Conservation (phyloP, 92 coral and sea anemone genomes). For the Pocillopora meandrina region DNA sequence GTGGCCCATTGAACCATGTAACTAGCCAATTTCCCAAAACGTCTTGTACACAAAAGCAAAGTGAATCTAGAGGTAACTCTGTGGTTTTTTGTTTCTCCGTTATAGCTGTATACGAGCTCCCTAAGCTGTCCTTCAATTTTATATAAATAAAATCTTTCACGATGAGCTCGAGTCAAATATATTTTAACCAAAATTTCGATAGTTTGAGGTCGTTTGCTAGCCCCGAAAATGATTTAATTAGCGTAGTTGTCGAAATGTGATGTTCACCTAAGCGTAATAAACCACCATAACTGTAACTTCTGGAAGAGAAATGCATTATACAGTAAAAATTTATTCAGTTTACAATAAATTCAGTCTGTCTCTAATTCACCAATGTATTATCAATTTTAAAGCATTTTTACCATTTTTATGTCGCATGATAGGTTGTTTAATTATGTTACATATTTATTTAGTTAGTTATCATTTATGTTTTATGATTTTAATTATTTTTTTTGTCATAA, state of each 20-base stretch:
- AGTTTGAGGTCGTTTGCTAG: not conserved
- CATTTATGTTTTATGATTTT: not conserved
- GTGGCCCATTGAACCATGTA: constrained; percentile 34
- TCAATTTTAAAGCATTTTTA: too few species aligned
- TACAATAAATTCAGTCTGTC: not conserved
- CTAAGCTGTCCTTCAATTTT: too few species aligned
- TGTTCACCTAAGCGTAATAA: too few species aligned
- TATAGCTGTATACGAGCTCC: too few species aligned
- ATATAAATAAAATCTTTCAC: not conserved
- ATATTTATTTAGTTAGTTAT: not conserved
- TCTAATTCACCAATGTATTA: too few species aligned
- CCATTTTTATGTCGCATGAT: not conserved
- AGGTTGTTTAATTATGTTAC: not conserved
- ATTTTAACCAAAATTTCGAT: not conserved
- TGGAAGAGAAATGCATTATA: too few species aligned
- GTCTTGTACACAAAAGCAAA: not conserved
- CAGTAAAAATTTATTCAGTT: not conserved
- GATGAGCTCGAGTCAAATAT: not conserved
- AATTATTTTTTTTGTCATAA: not conserved
- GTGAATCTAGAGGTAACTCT: not conserved
- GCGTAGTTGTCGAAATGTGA: too few species aligned
- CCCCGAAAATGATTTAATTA: not conserved
- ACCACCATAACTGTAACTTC: too few species aligned
- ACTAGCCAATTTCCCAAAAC: not conserved
- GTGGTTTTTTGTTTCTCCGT: too few species aligned